Evolutionary conservation across 2,888 invertebrate genomes (phyloP), one percentile per base, ranked within the genome.

Genomic region (Ypsolopha scabrella): DNA sequence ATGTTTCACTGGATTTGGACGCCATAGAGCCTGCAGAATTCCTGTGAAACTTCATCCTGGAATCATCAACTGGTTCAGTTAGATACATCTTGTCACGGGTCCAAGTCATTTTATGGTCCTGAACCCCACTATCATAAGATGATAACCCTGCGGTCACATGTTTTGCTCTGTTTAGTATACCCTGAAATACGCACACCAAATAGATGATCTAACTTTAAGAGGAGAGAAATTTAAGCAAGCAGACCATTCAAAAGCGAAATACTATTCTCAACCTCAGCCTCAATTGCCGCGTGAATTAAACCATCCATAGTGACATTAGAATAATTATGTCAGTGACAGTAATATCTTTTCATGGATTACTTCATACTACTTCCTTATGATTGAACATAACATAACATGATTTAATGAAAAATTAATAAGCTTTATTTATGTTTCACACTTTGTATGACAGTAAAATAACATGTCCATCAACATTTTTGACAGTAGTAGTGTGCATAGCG

Each of bases 251-350:
- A 53, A 59, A 63, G 67, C 60, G 67, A 66, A 69, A 75, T 75
- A 73, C 70, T 68, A 72, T 62, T 60, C 61, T 71, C 74, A 78
- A 81, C 86, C 86, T 86, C 83, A 75, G 86, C 86, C 80, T 86
- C 86, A 80, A 83, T 80, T 86, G 86, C 85, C 81, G 86, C 83
- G 83, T 86, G 85, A 83, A 85, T 83, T 85, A 86, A 85, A 81
- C 85, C 85, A 86, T 86, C 86, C 85, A 86, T 86, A 85, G 75
- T 86, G 85, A 81, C 78, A 83, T 82, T 80, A 78, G 77, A 78
- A 76, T 73, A 73, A 78, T 72, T 81, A 73, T 75, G 66, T 75
- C 69, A 74, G 68, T 74, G 70, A 71, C 71, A 76, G 74, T 71
- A 73, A 68, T 70, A 70, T 75, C 76, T 70, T 72, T 65, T 67